These are phyloP conservation scores for Bimastos eiseni DNA, from an alignment of 2,888 invertebrate genomes.

Conservation along the genomic window DNA sequence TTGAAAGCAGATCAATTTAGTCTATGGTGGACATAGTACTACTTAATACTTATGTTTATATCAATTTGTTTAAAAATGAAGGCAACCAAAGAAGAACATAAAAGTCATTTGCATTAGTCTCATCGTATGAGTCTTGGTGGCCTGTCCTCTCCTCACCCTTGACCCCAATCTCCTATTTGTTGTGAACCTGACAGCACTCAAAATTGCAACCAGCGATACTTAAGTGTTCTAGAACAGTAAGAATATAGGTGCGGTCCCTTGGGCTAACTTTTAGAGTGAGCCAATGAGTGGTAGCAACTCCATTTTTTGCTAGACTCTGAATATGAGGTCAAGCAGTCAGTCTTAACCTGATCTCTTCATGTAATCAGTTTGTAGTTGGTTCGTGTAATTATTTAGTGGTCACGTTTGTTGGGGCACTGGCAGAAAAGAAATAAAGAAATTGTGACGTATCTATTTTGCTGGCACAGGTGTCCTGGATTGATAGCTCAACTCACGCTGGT, in stretches of 20 bases:
- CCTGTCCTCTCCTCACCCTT: too few relatives aligned
- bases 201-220: neutral
- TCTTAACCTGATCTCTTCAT: neutral
- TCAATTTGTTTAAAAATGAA: too few relatives aligned
- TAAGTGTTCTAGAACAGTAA: too few relatives aligned
- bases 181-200: neutral
- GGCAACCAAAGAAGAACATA: too few relatives aligned
- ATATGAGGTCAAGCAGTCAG: neutral
- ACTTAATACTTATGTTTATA: too few relatives aligned
- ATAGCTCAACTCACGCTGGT: neutral
- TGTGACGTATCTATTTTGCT: neutral
- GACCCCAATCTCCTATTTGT: too few relatives aligned
- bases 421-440: neutral
- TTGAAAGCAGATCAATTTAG: too few relatives aligned
- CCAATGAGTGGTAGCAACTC: neutral
- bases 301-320: neutral
- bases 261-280: neutral
- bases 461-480: neutral
- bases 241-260: neutral
- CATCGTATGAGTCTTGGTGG: too few relatives aligned
- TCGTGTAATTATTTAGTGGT: neutral
- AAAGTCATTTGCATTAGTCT: too few relatives aligned
- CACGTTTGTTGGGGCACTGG: neutral
- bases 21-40: too few relatives aligned
- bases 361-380: neutral